These are phyloP conservation scores for Orchestia grillus DNA, from an alignment of 1,140 invertebrate species.

Conservation along the genomic window DNA sequence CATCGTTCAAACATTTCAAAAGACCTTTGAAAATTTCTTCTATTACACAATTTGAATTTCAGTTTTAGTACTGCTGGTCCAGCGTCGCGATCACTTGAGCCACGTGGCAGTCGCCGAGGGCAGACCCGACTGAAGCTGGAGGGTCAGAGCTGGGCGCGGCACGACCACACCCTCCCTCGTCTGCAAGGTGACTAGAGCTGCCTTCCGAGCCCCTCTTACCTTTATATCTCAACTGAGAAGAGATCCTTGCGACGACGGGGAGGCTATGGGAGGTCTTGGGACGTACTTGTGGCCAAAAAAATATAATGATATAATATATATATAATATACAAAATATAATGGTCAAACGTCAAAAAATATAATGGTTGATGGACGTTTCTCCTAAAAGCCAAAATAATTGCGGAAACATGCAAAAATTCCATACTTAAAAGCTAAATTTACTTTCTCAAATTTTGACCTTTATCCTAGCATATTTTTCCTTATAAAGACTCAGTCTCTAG, in stretches of 20 bases:
- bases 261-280: neutral
- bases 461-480: too few species aligned
- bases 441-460: too few species aligned
- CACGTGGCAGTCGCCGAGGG: neutral
- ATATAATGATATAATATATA: too few species aligned
- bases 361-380: too few species aligned
- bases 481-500: too few species aligned
- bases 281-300: neutral
- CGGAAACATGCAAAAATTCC: too few species aligned
- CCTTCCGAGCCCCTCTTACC: neutral
- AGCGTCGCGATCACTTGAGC: constrained; percentile 40
- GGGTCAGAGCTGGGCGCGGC: constrained; percentile 40
- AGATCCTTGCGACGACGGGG: neutral
- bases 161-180: constrained; percentile 36
- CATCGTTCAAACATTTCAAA: neutral
- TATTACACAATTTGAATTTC: neutral
- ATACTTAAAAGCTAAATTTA: too few species aligned
- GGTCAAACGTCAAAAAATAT: too few species aligned
- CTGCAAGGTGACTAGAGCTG: constrained; percentile 27
- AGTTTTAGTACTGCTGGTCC: neutral
- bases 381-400: too few species aligned
- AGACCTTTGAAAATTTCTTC: neutral
- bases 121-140: neutral
- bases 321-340: too few species aligned
- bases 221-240: neutral